These are phyloP conservation scores for Smithornis capensis DNA, from an alignment of 2,113 vertebrate genomes.

Conservation along the genomic window DNA sequence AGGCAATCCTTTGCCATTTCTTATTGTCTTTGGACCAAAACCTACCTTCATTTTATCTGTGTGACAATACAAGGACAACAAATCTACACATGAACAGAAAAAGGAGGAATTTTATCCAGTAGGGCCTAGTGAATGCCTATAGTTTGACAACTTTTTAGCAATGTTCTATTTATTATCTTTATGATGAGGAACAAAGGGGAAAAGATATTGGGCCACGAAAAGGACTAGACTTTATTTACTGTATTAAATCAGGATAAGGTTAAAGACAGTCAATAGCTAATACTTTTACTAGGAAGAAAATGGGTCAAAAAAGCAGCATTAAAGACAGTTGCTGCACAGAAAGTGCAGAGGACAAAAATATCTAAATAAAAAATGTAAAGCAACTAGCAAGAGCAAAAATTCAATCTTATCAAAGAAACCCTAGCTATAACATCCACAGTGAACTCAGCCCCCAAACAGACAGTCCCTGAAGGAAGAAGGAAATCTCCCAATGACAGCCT, in stretches of 20 bases:
- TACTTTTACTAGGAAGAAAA: background rate
- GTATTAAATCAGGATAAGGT: background rate
- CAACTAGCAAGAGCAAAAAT: background rate
- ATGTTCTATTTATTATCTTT: background rate
- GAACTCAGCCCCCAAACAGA: background rate
- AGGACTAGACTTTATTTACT: background rate
- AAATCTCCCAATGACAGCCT: background rate
- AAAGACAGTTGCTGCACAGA: background rate
- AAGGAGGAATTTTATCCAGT: background rate
- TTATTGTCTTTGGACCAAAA: background rate
- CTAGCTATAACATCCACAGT: background rate
- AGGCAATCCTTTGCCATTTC: conserved; percentile 5
- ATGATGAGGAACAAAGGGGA: background rate
- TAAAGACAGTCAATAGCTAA: background rate
- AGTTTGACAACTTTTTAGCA: background rate
- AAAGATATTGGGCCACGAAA: background rate
- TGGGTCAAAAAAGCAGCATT: background rate
- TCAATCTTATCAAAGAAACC: background rate
- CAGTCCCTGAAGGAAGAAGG: background rate
- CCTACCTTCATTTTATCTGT: background rate
- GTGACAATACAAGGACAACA: background rate
- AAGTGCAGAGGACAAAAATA: background rate
- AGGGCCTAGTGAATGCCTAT: background rate
- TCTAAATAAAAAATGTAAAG: background rate
- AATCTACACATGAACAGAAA: background rate